Conservation (phyloP, 2,888 invertebrate species). For the Antheraea assamensis region DNA sequence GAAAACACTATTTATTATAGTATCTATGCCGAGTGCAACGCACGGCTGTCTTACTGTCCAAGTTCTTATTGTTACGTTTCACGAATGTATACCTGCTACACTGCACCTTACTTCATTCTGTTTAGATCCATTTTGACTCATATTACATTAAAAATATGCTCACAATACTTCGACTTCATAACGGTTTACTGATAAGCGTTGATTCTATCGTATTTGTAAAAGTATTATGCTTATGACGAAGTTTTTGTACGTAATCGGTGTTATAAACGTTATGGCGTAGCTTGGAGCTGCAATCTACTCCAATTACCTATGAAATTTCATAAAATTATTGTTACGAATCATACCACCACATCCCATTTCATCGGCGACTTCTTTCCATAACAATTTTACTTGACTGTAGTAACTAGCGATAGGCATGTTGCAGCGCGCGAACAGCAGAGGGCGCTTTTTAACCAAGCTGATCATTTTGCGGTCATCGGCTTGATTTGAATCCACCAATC, state of each 20-base stretch:
- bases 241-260: not conserved
- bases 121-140: not conserved
- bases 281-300: not conserved
- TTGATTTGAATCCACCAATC: conserved; percentile 62
- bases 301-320: not conserved
- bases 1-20: not conserved
- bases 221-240: not conserved
- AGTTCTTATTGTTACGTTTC: not conserved
- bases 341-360: conserved; percentile 73
- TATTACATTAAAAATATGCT: not conserved
- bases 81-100: not conserved
- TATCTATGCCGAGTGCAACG: not conserved
- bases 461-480: conserved; percentile 74
- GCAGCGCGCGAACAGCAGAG: conserved; percentile 70
- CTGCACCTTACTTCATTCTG: not conserved
- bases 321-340: conserved; percentile 13
- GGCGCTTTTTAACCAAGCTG: conserved; percentile 65
- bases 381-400: conserved; percentile 66
- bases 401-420: conserved; percentile 76
- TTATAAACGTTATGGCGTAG: not conserved
- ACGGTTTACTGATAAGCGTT: not conserved
- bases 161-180: not conserved
- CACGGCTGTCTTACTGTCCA: not conserved
- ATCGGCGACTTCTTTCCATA: conserved; percentile 70
- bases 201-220: not conserved